Evolutionary conservation across 2,113 vertebrate species (phyloP), one percentile per base, ranked within the genome.

Genomic region (Phyllostomus hastatus): DNA sequence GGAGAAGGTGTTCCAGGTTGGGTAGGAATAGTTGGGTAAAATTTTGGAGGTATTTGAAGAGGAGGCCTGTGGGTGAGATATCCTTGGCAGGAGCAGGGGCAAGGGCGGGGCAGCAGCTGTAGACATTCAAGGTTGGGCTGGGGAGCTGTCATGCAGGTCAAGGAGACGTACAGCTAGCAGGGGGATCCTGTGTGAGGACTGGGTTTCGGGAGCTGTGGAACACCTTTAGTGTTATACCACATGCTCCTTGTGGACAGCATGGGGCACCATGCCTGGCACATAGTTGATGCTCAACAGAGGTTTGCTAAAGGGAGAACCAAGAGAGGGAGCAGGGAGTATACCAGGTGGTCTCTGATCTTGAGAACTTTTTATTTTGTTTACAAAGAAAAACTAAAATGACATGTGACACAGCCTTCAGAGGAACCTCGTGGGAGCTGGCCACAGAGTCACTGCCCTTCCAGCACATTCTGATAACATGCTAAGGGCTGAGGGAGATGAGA

Each of bases 111-210:
- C 46, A 61, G 89, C 20, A 26, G 50, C 19, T 22, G 14, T 1
- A 48, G 33, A 50, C 10, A 2, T 0, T 16, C 9, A 15, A 9
- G 59, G 0, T 35, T 22, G 28, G 7, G 76, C 33, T 43, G 19
- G 41, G 57, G 57, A 22, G n/a, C 48, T 10, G 28, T 43, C 19
- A 4, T 3, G 11, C 8, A 10, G 0, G 0, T 10, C 16, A 46
- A 35, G 57, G 87, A 82, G 59, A 73, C 20, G 43, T 0, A 7
- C 24, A 66, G 64, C 43, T 48, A 33, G 46, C 2, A 41, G 38
- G 33, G 35, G 26, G 79, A 41, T 4, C 35, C n/a, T 0, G 0
- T 4, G 33, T 43, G 31, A 54, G 50, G 72, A 84, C 7, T 20
- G 4, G 1, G 1, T 31, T 15, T 38, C 0, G 1, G 12, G 73